Base-by-base conservation (phyloP, 2,113 vertebrate species). In the Pogona vitticeps region DNA sequence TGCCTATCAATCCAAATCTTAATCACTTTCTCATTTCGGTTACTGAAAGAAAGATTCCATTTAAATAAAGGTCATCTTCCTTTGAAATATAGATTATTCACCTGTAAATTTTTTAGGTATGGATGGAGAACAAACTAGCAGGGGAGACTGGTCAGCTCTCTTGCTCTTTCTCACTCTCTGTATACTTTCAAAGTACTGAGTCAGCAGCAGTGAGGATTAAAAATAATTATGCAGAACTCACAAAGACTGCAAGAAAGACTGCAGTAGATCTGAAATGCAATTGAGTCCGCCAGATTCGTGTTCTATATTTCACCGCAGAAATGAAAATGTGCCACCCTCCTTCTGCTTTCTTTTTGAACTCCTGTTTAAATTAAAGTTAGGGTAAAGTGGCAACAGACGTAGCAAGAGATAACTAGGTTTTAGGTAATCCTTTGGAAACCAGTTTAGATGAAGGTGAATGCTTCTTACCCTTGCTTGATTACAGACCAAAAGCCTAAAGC, bases 11-110 rank as follows among this genome's bases (percentile, higher is more conserved):
- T 86, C 90, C 92, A 94, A 94, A 90, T 88, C 95, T 96, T 97
- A 96, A 97, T 96, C 96, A 97, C 93, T 95, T 96, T 96, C 94
- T 95, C 91, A 96, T 96, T 97, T 96, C 93, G 94, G 93, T 92
- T 95, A 94, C 94, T 95, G 95, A 96, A 96, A 96, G 94, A 94
- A 94, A 95, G 92, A 96, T 96, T 96, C 90, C 89, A 94, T 96
- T 95, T 96, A 95, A 96, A 94, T 96, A 95, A 97, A 97, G 96
- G 96, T 96, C 95, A 96, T 94, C 90, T 89, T 94, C 94, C 93
- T 96, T 96, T 96, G 95, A 96, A 95, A 96, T 94, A 96, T 88
- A 94, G 93, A 96, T 97, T 95, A 95, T 92, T 93, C 82, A 94
- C 86, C 84, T 93, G 80, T 63, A 93, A 88, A 94, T 73, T 94